Evolutionary conservation across 2,113 vertebrate species (phyloP).

Genomic region (Upupa epops): DNA sequence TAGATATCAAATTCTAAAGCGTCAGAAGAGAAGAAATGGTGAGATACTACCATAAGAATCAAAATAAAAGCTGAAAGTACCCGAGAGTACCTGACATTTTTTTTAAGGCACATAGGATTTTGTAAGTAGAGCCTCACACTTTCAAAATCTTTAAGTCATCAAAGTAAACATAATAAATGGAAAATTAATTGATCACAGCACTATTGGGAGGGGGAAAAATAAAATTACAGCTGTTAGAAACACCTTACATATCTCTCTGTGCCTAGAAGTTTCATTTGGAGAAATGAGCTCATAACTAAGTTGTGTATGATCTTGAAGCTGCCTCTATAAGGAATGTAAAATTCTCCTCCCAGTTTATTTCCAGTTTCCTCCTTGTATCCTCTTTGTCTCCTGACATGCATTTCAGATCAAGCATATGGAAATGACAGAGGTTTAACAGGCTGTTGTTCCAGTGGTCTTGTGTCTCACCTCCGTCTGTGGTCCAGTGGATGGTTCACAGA

Average conservation of each 20-base stretch:
- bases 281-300: neutral
- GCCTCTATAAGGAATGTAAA: neutral
- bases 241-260: neutral
- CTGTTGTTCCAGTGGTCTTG: neutral
- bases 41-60: neutral
- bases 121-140: neutral
- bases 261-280: neutral
- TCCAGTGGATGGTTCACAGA: neutral
- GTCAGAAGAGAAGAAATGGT: neutral
- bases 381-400: neutral
- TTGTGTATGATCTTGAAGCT: neutral
- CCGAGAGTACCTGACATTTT: neutral
- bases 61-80: neutral
- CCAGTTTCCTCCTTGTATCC: neutral
- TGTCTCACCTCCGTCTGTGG: neutral
- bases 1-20: neutral
- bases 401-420: neutral
- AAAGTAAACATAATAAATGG: neutral
- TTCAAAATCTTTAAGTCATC: neutral
- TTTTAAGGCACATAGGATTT: neutral
- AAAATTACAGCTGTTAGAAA: neutral
- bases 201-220: neutral
- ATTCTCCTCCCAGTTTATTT: neutral
- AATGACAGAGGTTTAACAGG: fast-evolving
- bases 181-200: neutral